These are phyloP conservation scores for Drosophila virilis DNA, from an alignment of 1,140 invertebrate genomes.

Conservation along the genomic window DNA sequence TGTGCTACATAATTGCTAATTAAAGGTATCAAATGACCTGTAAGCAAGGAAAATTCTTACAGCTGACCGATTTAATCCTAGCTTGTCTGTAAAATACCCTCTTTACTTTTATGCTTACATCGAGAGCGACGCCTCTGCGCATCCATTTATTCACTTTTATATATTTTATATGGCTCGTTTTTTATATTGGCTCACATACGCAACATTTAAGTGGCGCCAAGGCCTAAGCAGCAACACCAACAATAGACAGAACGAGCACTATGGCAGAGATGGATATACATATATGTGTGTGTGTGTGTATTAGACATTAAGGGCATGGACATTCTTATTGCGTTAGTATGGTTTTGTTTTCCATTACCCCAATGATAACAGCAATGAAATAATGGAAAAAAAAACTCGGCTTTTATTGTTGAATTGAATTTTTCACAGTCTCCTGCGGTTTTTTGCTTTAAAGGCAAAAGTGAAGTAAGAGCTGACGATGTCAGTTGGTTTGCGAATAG, in stretches of 20 bases:
- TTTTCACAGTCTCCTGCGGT: constrained; percentile 31
- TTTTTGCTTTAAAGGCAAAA: constrained; percentile 51
- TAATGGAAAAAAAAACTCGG: constrained; percentile 2
- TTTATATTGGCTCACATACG: constrained; percentile 61
- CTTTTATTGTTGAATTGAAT: constrained; percentile 44
- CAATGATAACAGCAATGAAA: constrained; percentile 22
- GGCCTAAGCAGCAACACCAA: constrained; percentile 44
- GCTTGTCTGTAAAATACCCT: background rate
- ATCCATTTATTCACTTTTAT: constrained; percentile 52
- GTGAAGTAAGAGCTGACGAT: constrained; percentile 16
- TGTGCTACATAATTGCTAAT: too few relatives aligned
- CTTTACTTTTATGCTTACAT: background rate
- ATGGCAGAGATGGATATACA: constrained; percentile 59
- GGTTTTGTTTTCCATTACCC: constrained; percentile 47
- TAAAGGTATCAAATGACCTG: too few relatives aligned
- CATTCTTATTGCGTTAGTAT: constrained; percentile 49
- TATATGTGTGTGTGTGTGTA: background rate
- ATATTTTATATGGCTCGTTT: constrained; percentile 66
- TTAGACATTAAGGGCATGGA: constrained; percentile 25
- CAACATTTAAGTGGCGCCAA: constrained; percentile 77
- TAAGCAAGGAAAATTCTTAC: too few relatives aligned
- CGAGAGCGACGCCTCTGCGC: constrained; percentile 13
- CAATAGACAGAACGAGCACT: constrained; percentile 47
- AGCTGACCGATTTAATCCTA: background rate
- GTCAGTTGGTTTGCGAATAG: constrained; percentile 25